Percentiles rank a stretch among this genome's conserved stretches.
phyloP scores from a whole-genome alignment of 2,113 vertebrate genomes.

The Tautogolabrus adspersus region DNA sequence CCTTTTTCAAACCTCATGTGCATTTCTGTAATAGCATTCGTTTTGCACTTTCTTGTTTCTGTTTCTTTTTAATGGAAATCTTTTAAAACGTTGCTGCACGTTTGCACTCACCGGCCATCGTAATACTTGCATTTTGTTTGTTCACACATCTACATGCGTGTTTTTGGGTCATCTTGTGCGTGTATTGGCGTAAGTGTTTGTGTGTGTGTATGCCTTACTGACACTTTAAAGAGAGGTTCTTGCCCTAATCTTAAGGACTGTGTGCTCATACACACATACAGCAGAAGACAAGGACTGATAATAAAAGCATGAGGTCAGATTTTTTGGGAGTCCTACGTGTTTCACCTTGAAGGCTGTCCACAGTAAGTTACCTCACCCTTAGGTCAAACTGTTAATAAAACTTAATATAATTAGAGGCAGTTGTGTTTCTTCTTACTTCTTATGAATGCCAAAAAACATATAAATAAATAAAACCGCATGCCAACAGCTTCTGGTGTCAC shows the following conservation, averaged over 20 bases:
- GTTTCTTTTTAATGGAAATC: no score
- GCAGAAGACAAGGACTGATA: slow-evolving; percentile 32
- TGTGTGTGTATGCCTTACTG: slow-evolving; percentile 21
- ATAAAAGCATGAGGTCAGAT: slow-evolving; percentile 47
- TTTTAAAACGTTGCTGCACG: no score
- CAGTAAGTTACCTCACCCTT: slow-evolving; percentile 43
- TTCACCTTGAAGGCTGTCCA: slow-evolving; percentile 65
- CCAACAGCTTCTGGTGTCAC: slow-evolving; percentile 44
- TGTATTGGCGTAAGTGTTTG: background rate
- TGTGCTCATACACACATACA: background rate
- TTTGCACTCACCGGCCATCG: no score
- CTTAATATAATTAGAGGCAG: slow-evolving; percentile 53
- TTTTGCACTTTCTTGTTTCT: no score
- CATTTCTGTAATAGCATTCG: no score
- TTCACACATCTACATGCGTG: no score
- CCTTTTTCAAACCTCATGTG: no score
- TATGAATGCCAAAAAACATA: slow-evolving; percentile 20
- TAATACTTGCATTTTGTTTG: no score
- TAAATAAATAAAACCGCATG: background rate
- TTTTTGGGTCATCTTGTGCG: no score
- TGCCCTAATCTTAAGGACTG: background rate
- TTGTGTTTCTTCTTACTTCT: slow-evolving; percentile 35
- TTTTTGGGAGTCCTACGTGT: slow-evolving; percentile 52
- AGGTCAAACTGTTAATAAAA: slow-evolving; percentile 40
- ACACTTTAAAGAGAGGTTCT: slow-evolving; percentile 24